phyloP scores from a whole-genome alignment of 2,888 invertebrate species.

The Phengaris arion region DNA sequence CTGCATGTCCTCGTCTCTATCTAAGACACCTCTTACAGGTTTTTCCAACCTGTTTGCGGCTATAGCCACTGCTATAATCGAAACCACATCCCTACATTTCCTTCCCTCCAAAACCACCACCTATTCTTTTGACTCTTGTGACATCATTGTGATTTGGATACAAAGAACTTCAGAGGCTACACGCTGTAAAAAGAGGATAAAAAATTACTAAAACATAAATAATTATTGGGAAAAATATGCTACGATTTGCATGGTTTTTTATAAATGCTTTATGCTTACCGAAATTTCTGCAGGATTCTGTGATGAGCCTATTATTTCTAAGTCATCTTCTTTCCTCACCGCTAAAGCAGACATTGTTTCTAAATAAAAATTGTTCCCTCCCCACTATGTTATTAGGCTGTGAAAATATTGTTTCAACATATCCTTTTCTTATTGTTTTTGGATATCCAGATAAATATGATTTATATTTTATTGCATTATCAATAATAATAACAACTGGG shows the following conservation, averaged over 20 bases:
- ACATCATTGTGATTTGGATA: slow-evolving; percentile 84
- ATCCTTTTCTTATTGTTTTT: slow-evolving; percentile 79
- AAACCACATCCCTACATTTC: slow-evolving; percentile 82
- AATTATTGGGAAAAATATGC: too few relatives aligned
- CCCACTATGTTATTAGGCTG: slow-evolving; percentile 83
- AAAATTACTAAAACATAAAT: neutral
- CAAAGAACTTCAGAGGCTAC: slow-evolving; percentile 81
- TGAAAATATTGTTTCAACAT: slow-evolving; percentile 82
- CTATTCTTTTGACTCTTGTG: slow-evolving; percentile 86
- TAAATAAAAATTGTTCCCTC: slow-evolving; percentile 95
- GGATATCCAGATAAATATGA: slow-evolving; percentile 83
- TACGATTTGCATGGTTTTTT: too few relatives aligned
- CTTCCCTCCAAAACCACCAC: slow-evolving; percentile 95
- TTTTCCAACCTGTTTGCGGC: slow-evolving; percentile 85
- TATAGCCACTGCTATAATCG: slow-evolving; percentile 84
- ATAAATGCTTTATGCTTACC: slow-evolving; percentile 55
- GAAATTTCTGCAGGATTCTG: slow-evolving; percentile 89
- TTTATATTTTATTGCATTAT: slow-evolving; percentile 87
- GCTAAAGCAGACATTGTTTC: slow-evolving; percentile 86
- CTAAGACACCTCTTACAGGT: slow-evolving; percentile 87
- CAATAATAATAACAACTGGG: slow-evolving; percentile 91
- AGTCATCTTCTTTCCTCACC: slow-evolving; percentile 87
- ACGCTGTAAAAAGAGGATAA: slow-evolving; percentile 65
- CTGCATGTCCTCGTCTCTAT: slow-evolving; percentile 93
- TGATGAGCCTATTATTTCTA: slow-evolving; percentile 89